Base-by-base conservation (phyloP, 2,888 invertebrate species). In the Augiades crinisus region DNA sequence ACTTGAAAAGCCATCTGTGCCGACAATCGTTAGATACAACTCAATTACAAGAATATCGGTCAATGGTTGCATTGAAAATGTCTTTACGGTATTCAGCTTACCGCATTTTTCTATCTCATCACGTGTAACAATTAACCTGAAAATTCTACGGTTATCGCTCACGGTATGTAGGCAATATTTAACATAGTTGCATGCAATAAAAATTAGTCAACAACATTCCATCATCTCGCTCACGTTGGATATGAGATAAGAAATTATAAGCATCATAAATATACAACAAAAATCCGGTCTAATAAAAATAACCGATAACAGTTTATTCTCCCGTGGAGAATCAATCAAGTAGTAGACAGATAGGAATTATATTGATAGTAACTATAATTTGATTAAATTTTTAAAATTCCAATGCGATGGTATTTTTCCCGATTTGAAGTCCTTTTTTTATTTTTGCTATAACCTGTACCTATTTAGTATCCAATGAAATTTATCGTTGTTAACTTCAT, bases 121-220 rank as follows among this genome's bases (percentile, higher is more conserved):
- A 44, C 21, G 31, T 44, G 19, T 17, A 17, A 37, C 27, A 22
- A 31, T 22, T 47, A 31, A n/a, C 31, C 38, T 38, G 24, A 47
- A 47, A 40, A 47, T 47, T 47, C 47, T 40, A 33, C 17, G 13
- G 47, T 40, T 47, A 47, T 47, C 47, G 10, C n/a, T 13, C 40
- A 38, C 47, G 45, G 24, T 36, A 3, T 14, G 40, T 33, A 24
- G 33, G 21, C 31, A 31, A 30, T n/a, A 41, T 33, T 49, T 34
- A 49, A 34, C 40, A 21, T 5, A 33, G 22, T 22, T 41, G 40
- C 22, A 40, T 40, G 47, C 49, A 49, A 41, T 41, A 34, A 40
- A 47, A 22, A n/a, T 41, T 24, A 8, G 49, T 41, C 40, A 22
- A 49, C 49, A 49, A 33, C 49, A 41, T 49, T 41, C 49, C 49